These are phyloP conservation scores for Drosophila parthenogenetica DNA, from an alignment of 2,888 invertebrate species.

Conservation along the genomic window DNA sequence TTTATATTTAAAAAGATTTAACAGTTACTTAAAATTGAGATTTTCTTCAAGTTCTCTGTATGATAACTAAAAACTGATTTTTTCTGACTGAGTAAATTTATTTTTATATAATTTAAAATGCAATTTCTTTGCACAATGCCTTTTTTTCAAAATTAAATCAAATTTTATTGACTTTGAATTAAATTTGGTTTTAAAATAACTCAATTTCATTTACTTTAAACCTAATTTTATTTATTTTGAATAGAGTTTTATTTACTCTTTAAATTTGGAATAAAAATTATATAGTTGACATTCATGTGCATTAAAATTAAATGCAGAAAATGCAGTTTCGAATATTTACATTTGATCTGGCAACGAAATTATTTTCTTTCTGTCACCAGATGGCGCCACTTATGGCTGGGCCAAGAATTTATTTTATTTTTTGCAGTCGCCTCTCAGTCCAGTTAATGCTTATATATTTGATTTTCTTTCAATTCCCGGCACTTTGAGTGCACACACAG, in stretches of 20 bases:
- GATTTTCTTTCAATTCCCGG: constrained; percentile 16
- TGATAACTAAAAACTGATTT: too few species aligned
- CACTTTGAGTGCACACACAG: constrained; percentile 5
- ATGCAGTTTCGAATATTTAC: not conserved
- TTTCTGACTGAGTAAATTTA: too few species aligned
- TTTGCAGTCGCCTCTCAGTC: constrained; percentile 1
- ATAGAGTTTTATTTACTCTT: not conserved
- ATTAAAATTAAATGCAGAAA: not conserved
- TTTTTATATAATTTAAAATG: too few species aligned
- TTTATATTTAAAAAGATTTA: too few species aligned
- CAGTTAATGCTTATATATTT: constrained; percentile 33
- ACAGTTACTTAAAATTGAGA: too few species aligned
- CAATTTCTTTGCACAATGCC: too few species aligned
- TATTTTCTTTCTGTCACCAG: constrained; percentile 16
- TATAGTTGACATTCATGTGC: not conserved
- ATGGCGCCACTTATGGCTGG: constrained; percentile 12
- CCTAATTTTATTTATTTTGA: not conserved
- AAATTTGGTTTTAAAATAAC: too few species aligned
- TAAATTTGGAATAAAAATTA: not conserved
- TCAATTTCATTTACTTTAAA: too few species aligned
- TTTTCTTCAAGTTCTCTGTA: too few species aligned
- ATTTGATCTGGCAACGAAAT: constrained; percentile 1
- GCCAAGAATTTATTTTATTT: constrained; percentile 16
- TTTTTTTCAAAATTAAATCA: too few species aligned
- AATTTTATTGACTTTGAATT: too few species aligned